Evolutionary conservation across 1,140 invertebrate genomes (phyloP).

Genomic region (Drosophila equinoxialis): DNA sequence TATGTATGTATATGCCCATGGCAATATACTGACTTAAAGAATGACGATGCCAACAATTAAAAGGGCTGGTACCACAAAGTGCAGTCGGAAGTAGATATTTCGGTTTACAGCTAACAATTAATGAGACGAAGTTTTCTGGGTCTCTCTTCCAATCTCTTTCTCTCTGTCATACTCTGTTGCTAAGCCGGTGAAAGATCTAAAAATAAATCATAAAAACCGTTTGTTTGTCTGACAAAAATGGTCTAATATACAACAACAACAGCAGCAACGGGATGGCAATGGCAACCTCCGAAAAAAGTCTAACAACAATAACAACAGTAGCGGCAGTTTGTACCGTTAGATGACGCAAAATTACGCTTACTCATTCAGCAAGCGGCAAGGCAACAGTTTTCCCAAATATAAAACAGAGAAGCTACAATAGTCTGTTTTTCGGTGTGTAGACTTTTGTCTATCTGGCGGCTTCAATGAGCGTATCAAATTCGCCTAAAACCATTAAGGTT

Average conservation of each 20-base stretch:
- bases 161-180: slow-evolving; percentile 1
- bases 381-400: slow-evolving; percentile 39
- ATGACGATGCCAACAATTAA: no score
- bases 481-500: slow-evolving; percentile 65
- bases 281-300: slow-evolving; percentile 54
- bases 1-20: no score
- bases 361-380: slow-evolving; percentile 59
- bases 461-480: slow-evolving; percentile 66
- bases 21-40: no score
- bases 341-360: slow-evolving; percentile 81
- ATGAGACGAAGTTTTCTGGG: slow-evolving; percentile 5
- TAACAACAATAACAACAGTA: slow-evolving; percentile 61
- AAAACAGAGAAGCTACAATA: slow-evolving; percentile 20
- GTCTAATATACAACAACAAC: slow-evolving; percentile 74
- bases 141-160: not conserved
- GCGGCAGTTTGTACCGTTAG: slow-evolving; percentile 73
- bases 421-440: no score
- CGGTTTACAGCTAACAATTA: slow-evolving; percentile 18
- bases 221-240: slow-evolving; percentile 62
- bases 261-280: slow-evolving; percentile 57
- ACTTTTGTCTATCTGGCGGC: slow-evolving; percentile 29
- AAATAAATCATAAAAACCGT: slow-evolving; percentile 25
- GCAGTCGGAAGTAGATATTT: slow-evolving; percentile 58
- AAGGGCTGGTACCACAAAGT: slow-evolving; percentile 52
- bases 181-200: slow-evolving; percentile 14